Base-by-base conservation (phyloP, 2,888 invertebrate genomes). In the Volucella inanis region DNA sequence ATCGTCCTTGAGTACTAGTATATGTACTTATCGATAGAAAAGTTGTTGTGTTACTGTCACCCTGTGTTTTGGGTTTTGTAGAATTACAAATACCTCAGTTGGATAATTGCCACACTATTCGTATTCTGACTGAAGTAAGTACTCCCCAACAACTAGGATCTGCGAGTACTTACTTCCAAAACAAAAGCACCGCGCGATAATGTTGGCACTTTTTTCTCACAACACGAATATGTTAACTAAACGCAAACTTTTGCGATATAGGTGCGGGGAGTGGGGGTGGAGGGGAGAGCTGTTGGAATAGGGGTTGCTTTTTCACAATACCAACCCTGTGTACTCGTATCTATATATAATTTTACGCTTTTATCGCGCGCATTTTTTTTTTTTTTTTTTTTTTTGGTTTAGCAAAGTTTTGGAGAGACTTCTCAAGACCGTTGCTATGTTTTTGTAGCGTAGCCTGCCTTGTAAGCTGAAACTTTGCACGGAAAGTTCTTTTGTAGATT, bases 321-420 rank as follows among this genome's bases (percentile, higher is more conserved):
- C 6, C 31, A 31, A 31, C 31, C 6, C 31, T 6, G 6, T 31
- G 31, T 6, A 31, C 31, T 31, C 31, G 31, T 31, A 31, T 31
- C 41, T 22, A 15, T 41, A 47, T 47, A 74, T 61, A 67, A 67
- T 67, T 79, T 57, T 57, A 50, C 50, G 70, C 61, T 81, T 81
- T 75, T 81, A 75, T 76, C 71, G 76, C 71, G 71, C 71, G 76
- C 71, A 70, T 65, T 82, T 81, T 82, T n/a, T n/a, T n/a, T n/a
- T n/a, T n/a, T n/a, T n/a, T n/a, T n/a, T n/a, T n/a, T n/a, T n/a
- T n/a, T 65, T 82, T 82, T 76, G 76, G 76, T 76, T 59, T 54
- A 76, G 71, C 59, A 82, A 71, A 82, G 76, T 65, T 72, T 22
- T 31, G 31, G 6, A 6, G 49, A 54, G 76, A 76, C 52, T 70